Evolutionary conservation across 2,797 vertebrate genomes (phyloP).

Genomic region (Hippocampus kuda): DNA sequence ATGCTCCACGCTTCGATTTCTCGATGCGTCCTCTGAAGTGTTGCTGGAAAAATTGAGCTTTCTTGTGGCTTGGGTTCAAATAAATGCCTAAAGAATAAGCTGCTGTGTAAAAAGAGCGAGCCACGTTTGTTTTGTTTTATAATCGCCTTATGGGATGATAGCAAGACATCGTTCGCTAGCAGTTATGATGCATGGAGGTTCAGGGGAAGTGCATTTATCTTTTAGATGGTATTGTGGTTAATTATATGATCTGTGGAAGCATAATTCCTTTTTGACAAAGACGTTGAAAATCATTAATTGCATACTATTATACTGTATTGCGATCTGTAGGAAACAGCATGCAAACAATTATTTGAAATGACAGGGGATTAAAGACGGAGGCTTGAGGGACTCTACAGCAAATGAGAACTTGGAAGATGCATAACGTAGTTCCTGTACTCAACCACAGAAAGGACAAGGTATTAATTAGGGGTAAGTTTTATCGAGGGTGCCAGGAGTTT

Average conservation of each 20-base stretch:
- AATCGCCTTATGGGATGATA: not conserved
- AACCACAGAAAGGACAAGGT: no score
- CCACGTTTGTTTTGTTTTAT: not conserved
- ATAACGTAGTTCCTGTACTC: not conserved
- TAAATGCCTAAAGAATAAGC: slow-evolving; percentile 17
- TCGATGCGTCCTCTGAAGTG: slow-evolving; percentile 18
- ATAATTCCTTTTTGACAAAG: not conserved
- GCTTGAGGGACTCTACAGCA: not conserved
- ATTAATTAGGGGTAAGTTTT: no score
- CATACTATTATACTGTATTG: not conserved
- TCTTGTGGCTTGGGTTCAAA: slow-evolving; percentile 37
- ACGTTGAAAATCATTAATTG: not conserved
- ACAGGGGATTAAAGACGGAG: not conserved
- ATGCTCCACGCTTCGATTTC: slow-evolving; percentile 24
- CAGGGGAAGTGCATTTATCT: slow-evolving; percentile 8
- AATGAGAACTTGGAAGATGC: not conserved
- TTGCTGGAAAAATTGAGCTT: slow-evolving; percentile 38
- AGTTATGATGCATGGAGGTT: slow-evolving; percentile 9
- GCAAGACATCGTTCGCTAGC: slow-evolving; percentile 19
- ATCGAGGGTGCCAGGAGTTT: no score
- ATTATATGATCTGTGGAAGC: not conserved
- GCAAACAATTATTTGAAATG: not conserved
- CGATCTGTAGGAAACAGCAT: not conserved
- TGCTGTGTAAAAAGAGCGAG: slow-evolving; percentile 1
- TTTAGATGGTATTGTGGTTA: not conserved